Base-by-base conservation (phyloP, 1,140 invertebrate species). In the Bombyx mandarina region DNA sequence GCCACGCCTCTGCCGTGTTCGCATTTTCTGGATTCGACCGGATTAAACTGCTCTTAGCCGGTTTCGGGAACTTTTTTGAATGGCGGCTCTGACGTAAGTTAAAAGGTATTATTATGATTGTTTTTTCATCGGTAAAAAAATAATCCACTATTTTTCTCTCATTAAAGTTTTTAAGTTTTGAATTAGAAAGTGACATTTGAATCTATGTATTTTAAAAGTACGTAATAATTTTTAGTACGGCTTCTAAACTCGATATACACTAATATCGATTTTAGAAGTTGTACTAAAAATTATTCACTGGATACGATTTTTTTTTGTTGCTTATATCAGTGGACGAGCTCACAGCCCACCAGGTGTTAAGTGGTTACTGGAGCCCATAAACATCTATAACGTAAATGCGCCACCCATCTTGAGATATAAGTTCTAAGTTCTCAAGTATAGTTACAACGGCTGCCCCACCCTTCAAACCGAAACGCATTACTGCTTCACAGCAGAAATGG, bases 1-100 rank as follows among this genome's bases (percentile, higher is more conserved):
- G 62, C 52, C 65, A 67, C 71, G 66, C 71, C 68, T 66, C 57
- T 55, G 54, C 65, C 58, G 52, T 66, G 61, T 65, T 46, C 58
- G 58, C 62, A 60, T 56, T 62, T 62, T 60, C 57, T 57, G 49
- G 57, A 58, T 61, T 48, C 52, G 47, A 61, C 62, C 56, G 58
- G 62, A 63, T 60, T 60, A 57, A 49, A 54, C 51, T 56, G 58
- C 57, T 62, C 54, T 58, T 55, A 60, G 44, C 52, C 45, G 55
- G 63, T 65, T 58, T 52, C 47, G 47, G 35, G 18, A 48, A 57
- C 52, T 18, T 48, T 59, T 58, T 58, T 56, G 58, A 22, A 56
- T 49, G 51, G 50, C 42, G 26, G 42, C 42, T 35, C 3, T n/a
- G 26, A 3, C 50, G 8, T 51, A 35, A 51, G 50, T 9, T 51